Evolutionary conservation across 2,888 invertebrate species (phyloP).

Genomic region (Argyresthia albistria): DNA sequence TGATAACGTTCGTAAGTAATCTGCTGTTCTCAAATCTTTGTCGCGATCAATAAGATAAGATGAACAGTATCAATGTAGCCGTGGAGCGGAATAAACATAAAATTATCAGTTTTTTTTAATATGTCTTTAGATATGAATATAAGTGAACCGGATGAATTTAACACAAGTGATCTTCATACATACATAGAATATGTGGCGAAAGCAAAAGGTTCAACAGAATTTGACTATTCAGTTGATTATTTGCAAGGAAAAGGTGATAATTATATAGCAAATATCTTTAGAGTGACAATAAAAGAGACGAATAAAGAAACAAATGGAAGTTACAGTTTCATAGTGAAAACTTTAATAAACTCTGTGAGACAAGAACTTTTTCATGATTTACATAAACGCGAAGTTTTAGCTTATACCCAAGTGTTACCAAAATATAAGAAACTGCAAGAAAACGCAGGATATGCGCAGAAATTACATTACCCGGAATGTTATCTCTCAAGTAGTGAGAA

Average conservation of each 20-base stretch:
- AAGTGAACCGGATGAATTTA: constrained; percentile 58
- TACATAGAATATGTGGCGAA: constrained; percentile 36
- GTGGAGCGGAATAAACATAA: too few species aligned
- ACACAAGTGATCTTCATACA: constrained; percentile 42
- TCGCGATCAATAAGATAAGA: too few species aligned
- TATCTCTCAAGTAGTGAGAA: constrained; percentile 29
- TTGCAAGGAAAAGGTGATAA: constrained; percentile 44
- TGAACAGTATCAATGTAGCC: too few species aligned
- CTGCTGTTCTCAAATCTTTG: too few species aligned
- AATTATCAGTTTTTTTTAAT: constrained; percentile 10
- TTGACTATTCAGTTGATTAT: constrained; percentile 47
- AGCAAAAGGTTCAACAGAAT: constrained; percentile 32
- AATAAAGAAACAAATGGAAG: constrained; percentile 21
- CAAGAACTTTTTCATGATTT: constrained; percentile 48
- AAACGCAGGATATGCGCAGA: constrained; percentile 20
- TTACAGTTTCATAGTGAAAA: constrained; percentile 46
- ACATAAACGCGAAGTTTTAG: constrained; percentile 45
- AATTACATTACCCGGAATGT: constrained; percentile 35
- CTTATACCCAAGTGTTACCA: constrained; percentile 35
- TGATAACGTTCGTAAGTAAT: too few species aligned
- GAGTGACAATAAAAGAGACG: constrained; percentile 37
- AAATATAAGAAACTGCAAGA: constrained; percentile 34
- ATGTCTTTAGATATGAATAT: constrained; percentile 63
- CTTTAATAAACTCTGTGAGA: constrained; percentile 43
- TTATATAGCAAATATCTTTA: constrained; percentile 49